Percentiles rank a stretch among this genome's conserved stretches.
These are phyloP conservation scores for Lepisosteus osseus DNA, from an alignment of 2,113 vertebrate genomes.

Conservation along the genomic window DNA sequence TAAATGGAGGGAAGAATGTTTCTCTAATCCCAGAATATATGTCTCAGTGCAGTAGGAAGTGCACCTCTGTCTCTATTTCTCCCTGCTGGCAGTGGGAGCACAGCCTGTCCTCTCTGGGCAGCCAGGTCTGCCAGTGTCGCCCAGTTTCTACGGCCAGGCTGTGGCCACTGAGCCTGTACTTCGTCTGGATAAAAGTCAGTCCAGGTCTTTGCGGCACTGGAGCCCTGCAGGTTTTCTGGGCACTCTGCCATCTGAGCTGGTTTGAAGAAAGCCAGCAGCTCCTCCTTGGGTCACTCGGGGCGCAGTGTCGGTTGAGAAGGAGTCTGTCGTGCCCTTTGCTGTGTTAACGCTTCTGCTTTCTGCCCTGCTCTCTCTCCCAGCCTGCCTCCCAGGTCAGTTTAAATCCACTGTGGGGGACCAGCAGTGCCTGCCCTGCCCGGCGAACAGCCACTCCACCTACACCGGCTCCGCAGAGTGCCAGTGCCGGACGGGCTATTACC, in stretches of 20 bases:
- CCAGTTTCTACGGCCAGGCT: no score
- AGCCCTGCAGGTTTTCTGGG: background rate
- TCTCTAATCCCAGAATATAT: no score
- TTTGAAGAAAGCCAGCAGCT: background rate
- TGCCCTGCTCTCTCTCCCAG: slow-evolving; percentile 43
- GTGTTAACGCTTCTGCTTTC: background rate
- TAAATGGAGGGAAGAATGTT: no score
- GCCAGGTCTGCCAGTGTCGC: no score
- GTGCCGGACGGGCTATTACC: slow-evolving; percentile 69
- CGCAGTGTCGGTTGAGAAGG: no score
- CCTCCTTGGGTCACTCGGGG: background rate
- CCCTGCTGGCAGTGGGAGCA: no score
- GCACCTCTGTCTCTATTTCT: no score
- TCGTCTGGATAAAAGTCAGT: no score
- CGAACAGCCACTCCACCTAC: slow-evolving; percentile 60
- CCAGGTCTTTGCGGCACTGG: no score
- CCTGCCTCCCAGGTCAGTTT: slow-evolving; percentile 70
- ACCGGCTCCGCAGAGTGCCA: slow-evolving; percentile 56
- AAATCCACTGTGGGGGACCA: slow-evolving; percentile 66
- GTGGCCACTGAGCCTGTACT: no score
- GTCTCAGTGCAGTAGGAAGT: no score
- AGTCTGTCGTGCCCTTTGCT: background rate
- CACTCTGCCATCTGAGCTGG: background rate
- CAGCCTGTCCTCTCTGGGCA: no score
- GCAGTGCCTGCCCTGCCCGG: slow-evolving; percentile 71